A percentile compares a stretch with the other conserved stretches of the same genome.
Conservation (phyloP, 2,888 invertebrate genomes). For the Eilema sororculum region DNA sequence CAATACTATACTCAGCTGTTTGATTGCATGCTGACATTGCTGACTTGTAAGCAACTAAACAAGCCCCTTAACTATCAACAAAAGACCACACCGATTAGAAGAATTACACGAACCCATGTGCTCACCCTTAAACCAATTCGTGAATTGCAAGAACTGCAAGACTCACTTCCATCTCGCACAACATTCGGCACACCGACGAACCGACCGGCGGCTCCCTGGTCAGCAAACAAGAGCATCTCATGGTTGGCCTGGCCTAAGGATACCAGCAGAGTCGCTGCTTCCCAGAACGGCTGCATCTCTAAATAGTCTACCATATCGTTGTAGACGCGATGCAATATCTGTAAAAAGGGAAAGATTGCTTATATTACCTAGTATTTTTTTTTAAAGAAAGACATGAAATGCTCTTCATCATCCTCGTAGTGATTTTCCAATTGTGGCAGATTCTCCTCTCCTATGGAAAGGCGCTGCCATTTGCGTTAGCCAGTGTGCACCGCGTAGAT, state of each 20-base stretch:
- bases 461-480: too few relatives aligned
- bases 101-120: neutral
- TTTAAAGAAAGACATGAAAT: too few relatives aligned
- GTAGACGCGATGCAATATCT: conserved; percentile 68
- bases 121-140: neutral
- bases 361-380: too few relatives aligned
- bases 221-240: conserved; percentile 72
- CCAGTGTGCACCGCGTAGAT: too few relatives aligned
- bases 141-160: neutral
- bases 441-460: too few relatives aligned
- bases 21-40: too few relatives aligned
- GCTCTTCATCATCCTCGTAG: too few relatives aligned
- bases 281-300: conserved; percentile 72
- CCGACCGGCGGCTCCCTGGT: conserved; percentile 72
- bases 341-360: conserved; percentile 9
- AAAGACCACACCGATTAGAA: neutral
- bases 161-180: conserved; percentile 65
- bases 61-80: neutral
- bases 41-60: too few relatives aligned
- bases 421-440: too few relatives aligned
- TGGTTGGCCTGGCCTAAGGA: conserved; percentile 62
- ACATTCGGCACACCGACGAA: conserved; percentile 73
- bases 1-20: too few relatives aligned
- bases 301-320: conserved; percentile 75
- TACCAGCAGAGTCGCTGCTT: conserved; percentile 66